These are phyloP conservation scores for Champsocephalus esox DNA, from an alignment of 2,797 vertebrate species.

Conservation along the genomic window DNA sequence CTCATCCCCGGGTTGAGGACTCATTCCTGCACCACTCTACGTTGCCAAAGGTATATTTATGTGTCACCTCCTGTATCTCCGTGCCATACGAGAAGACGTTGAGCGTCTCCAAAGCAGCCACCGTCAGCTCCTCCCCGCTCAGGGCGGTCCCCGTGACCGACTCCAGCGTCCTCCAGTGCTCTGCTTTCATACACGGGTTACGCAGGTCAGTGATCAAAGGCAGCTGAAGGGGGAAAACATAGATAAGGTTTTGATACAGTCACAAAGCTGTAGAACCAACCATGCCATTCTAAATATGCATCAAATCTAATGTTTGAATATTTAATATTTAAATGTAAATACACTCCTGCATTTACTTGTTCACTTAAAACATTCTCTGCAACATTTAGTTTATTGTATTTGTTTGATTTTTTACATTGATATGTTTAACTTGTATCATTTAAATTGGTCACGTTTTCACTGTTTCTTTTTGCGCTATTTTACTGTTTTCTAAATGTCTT, in stretches of 20 bases:
- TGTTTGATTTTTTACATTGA: not conserved
- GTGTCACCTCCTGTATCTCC: constrained; percentile 85
- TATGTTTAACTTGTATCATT: too few relatives aligned
- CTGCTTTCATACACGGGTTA: constrained; percentile 86
- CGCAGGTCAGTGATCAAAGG: constrained; percentile 87
- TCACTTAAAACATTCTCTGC: too few relatives aligned
- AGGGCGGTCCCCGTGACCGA: constrained; percentile 76
- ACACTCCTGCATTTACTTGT: too few relatives aligned
- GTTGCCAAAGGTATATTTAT: not conserved
- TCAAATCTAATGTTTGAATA: too few relatives aligned
- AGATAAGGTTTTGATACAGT: not conserved
- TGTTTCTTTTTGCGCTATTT: not conserved
- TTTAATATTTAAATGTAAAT: too few relatives aligned
- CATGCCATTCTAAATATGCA: too few relatives aligned
- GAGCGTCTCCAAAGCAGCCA: constrained; percentile 81
- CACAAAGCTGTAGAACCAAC: not conserved
- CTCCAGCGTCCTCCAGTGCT: constrained; percentile 86
- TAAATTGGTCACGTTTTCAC: not conserved
- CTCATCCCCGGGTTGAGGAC: too few relatives aligned
- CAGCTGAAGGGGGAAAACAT: constrained; percentile 73
- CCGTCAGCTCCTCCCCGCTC: constrained; percentile 75
- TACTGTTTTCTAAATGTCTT: not conserved
- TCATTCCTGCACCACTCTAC: not conserved
- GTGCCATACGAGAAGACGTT: constrained; percentile 79
- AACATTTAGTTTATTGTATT: too few relatives aligned